phyloP scores from a whole-genome alignment of 2,797 vertebrate species.

The Myotis myotis region DNA sequence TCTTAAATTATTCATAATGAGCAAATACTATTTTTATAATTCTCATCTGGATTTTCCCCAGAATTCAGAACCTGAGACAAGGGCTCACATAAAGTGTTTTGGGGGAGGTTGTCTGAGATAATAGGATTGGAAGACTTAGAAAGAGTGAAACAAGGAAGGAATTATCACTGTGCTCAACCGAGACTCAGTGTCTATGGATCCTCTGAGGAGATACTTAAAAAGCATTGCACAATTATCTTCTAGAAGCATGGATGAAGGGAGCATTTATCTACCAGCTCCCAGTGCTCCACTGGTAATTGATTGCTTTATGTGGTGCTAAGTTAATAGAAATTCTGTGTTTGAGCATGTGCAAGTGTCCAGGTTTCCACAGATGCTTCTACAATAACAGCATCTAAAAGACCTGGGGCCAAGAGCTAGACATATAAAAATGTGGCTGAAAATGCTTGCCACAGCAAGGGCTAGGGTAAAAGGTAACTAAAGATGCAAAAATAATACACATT shows the following conservation, averaged over 20 bases:
- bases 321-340: background rate
- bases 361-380: background rate
- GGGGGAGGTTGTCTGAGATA: background rate
- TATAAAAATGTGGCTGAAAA: background rate
- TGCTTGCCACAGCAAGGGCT: background rate
- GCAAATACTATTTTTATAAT: background rate
- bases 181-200: background rate
- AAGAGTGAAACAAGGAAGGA: background rate
- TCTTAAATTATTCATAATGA: background rate
- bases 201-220: background rate
- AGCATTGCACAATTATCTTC: background rate
- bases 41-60: background rate
- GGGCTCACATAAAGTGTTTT: background rate
- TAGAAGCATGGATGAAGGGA: background rate
- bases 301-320: background rate
- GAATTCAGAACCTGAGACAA: background rate
- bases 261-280: background rate
- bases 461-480: background rate
- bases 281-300: background rate
- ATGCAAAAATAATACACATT: background rate
- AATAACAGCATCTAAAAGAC: background rate
- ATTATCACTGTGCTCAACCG: background rate
- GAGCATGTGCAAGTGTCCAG: background rate
- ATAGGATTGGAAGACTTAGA: background rate
- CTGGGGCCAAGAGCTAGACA: background rate